Evolutionary conservation across 2,797 vertebrate genomes (phyloP).

Genomic region (Thaleichthys pacificus): DNA sequence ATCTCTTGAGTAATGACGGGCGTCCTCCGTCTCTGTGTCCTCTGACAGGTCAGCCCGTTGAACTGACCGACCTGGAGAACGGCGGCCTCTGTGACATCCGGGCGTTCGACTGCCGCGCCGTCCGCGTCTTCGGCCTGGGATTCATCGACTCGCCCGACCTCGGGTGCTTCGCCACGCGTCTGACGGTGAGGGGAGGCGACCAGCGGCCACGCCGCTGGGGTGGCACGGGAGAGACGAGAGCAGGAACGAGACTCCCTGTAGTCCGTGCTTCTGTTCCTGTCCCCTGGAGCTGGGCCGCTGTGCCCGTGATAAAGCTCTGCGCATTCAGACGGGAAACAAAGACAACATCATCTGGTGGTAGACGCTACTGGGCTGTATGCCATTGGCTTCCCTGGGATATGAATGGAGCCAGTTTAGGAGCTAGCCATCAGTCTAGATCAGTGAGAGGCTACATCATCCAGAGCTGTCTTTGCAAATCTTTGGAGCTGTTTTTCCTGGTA

Average conservation of each 20-base stretch:
- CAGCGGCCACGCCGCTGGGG: background rate
- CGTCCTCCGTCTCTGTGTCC: background rate
- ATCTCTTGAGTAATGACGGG: background rate
- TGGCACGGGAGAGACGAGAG: too few relatives aligned
- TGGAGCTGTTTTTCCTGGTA: too few relatives aligned
- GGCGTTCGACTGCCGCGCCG: constrained; percentile 57
- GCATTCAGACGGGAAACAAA: too few relatives aligned
- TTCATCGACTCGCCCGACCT: constrained; percentile 70
- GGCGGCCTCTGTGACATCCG: constrained; percentile 69
- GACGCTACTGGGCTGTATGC: background rate
- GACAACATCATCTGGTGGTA: too few relatives aligned
- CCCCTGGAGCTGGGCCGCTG: too few relatives aligned
- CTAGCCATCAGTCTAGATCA: background rate
- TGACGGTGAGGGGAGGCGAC: constrained; percentile 64
- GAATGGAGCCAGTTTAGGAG: background rate
- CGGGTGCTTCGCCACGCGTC: constrained; percentile 69
- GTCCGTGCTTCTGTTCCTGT: too few relatives aligned
- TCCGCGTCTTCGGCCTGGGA: constrained; percentile 64
- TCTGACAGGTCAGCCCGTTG: constrained; percentile 65
- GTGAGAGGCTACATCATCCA: background rate
- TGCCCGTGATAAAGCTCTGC: too few relatives aligned
- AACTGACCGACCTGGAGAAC: constrained; percentile 73
- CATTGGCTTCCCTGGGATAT: background rate
- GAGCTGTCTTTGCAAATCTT: background rate
- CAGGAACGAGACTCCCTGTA: too few relatives aligned